Evolutionary conservation across 2,888 invertebrate genomes (phyloP).

Genomic region (Epistrophella euchroma): DNA sequence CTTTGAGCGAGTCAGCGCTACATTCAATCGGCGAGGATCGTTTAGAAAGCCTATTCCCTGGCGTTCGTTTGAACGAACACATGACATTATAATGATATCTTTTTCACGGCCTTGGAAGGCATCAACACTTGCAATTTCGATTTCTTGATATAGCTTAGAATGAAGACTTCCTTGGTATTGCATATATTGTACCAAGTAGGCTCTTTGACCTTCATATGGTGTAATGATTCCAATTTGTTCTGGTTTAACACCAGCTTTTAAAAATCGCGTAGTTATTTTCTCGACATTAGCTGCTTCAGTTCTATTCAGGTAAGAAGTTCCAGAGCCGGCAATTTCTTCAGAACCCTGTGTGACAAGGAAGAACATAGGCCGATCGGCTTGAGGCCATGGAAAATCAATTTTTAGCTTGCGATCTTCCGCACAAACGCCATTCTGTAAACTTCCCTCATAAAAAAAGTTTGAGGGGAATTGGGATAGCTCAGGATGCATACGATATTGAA

Average conservation of each 20-base stretch:
- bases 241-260: slow-evolving; percentile 97
- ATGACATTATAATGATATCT: slow-evolving; percentile 99
- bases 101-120: slow-evolving; percentile 99
- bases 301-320: slow-evolving; percentile 98
- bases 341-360: slow-evolving; percentile 99
- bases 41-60: slow-evolving; percentile 99
- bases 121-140: slow-evolving; percentile 99
- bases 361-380: slow-evolving; percentile 98
- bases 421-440: slow-evolving; percentile 99
- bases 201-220: slow-evolving; percentile 99
- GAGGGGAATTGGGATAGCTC: slow-evolving; percentile 98
- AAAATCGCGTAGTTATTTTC: slow-evolving; percentile 97
- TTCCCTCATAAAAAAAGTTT: slow-evolving; percentile 99
- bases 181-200: slow-evolving; percentile 99
- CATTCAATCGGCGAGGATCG: slow-evolving; percentile 98
- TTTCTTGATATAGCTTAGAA: slow-evolving; percentile 98
- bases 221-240: slow-evolving; percentile 99
- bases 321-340: slow-evolving; percentile 99
- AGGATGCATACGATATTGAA: slow-evolving; percentile 99
- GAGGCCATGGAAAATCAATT: slow-evolving; percentile 99
- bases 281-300: slow-evolving; percentile 99
- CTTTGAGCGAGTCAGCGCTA: slow-evolving; percentile 98
- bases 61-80: slow-evolving; percentile 99
- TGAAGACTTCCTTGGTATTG: slow-evolving; percentile 99
- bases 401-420: slow-evolving; percentile 97